These are phyloP conservation scores for Willowsia nigromaculata DNA, from an alignment of 2,888 invertebrate species.

Conservation along the genomic window DNA sequence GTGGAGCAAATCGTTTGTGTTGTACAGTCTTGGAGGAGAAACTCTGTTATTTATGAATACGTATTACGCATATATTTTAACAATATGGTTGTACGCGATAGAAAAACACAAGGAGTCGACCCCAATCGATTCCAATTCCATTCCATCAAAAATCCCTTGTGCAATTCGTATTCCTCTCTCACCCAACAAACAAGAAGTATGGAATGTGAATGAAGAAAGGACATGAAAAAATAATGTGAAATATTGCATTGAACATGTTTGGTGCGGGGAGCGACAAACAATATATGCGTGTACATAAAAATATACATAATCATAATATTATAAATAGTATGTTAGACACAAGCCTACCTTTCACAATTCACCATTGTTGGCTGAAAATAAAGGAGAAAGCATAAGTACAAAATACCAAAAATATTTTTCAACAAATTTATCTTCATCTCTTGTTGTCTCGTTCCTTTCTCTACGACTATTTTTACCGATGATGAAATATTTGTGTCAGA, in stretches of 20 bases:
- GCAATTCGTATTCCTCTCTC: slow-evolving; percentile 2
- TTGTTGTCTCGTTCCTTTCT: background rate
- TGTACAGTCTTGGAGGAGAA: background rate
- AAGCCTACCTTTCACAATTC: background rate
- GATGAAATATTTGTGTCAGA: slow-evolving; percentile 45
- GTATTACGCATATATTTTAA: background rate
- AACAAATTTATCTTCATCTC: slow-evolving; percentile 42
- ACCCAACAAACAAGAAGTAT: background rate
- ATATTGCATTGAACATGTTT: slow-evolving; percentile 33
- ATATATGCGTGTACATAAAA: background rate
- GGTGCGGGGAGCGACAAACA: background rate
- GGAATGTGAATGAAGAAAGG: slow-evolving; percentile 25
- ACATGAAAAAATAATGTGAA: slow-evolving; percentile 59
- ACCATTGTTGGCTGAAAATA: background rate
- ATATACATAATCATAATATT: background rate
- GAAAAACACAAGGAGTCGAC: slow-evolving; percentile 19
- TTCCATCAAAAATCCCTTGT: slow-evolving; percentile 54
- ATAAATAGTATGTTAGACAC: background rate
- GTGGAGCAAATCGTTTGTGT: background rate
- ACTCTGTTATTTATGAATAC: background rate
- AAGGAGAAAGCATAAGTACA: background rate
- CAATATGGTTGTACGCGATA: background rate
- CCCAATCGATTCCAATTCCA: slow-evolving; percentile 63
- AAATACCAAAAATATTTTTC: slow-evolving; percentile 28
- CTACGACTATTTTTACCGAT: background rate